A percentile compares a stretch with the other conserved stretches of the same genome.
These are phyloP conservation scores for Gymnosoma rotundatum DNA, from an alignment of 2,888 invertebrate genomes.

Conservation along the genomic window DNA sequence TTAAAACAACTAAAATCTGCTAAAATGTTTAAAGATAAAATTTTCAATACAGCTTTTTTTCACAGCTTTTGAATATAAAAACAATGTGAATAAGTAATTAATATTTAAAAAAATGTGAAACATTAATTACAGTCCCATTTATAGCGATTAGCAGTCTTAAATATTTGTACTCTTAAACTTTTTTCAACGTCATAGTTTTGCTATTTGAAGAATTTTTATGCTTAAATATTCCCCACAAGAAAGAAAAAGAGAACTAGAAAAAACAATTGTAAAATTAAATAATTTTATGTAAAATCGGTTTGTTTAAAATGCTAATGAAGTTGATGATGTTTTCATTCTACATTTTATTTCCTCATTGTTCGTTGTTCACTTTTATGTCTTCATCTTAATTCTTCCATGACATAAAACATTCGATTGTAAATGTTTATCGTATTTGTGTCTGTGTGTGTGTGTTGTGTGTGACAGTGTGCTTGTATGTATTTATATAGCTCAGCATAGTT, in stretches of 20 bases:
- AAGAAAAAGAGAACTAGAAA: background rate
- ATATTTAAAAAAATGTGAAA: too few relatives aligned
- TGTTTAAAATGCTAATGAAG: conserved; percentile 63
- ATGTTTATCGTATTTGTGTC: background rate
- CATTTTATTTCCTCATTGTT: conserved; percentile 17
- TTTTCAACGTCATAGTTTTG: background rate
- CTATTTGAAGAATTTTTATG: background rate
- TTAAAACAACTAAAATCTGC: too few relatives aligned
- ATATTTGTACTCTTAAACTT: too few relatives aligned
- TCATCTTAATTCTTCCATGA: conserved; percentile 19
- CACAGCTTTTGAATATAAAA: too few relatives aligned
- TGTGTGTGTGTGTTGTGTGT: background rate
- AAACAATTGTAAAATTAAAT: conserved; percentile 21
- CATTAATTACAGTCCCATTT: too few relatives aligned
- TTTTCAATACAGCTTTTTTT: too few relatives aligned
- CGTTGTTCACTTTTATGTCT: conserved; percentile 26
- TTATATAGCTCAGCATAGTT: conserved; percentile 33
- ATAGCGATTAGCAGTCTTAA: too few relatives aligned
- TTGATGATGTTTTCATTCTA: background rate
- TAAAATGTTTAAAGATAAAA: too few relatives aligned
- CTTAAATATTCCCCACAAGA: background rate
- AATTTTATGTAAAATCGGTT: conserved; percentile 43
- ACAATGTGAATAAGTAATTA: too few relatives aligned
- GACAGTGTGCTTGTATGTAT: background rate
- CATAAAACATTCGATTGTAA: conserved; percentile 28